Evolutionary conservation across 2,113 vertebrate genomes (phyloP).

Genomic region (Rynchops niger): DNA sequence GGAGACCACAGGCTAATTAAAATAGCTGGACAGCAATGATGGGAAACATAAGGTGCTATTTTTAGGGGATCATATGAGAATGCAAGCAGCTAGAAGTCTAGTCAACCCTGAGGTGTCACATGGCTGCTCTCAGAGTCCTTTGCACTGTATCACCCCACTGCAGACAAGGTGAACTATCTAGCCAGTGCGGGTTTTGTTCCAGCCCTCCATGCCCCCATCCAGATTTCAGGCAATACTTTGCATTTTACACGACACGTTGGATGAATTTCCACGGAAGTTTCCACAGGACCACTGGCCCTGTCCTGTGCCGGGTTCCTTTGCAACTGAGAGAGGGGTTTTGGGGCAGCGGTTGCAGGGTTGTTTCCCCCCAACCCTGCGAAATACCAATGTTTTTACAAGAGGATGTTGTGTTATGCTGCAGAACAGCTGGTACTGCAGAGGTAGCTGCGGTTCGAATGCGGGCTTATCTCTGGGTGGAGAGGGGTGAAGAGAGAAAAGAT

Average conservation of each 20-base stretch:
- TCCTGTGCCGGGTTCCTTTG: background rate
- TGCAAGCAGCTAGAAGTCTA: background rate
- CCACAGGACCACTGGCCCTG: background rate
- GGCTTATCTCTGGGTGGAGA: background rate
- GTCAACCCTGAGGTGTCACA: slow-evolving; percentile 18
- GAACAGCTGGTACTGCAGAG: background rate
- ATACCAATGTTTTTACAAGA: background rate
- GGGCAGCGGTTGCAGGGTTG: background rate
- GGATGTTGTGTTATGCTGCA: background rate
- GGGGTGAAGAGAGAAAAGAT: background rate
- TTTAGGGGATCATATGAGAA: slow-evolving; percentile 54
- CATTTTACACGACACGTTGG: background rate
- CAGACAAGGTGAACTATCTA: background rate
- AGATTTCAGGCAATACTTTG: background rate
- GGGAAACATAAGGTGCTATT: slow-evolving; percentile 45
- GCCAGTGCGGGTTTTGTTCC: background rate
- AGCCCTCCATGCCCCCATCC: background rate
- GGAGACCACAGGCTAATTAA: slow-evolving; percentile 12
- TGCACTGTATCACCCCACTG: background rate
- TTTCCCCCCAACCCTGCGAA: background rate
- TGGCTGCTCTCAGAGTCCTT: background rate
- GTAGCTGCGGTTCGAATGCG: background rate
- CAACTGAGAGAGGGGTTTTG: background rate
- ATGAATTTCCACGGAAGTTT: background rate
- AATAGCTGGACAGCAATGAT: slow-evolving; percentile 40